These are phyloP conservation scores for Hydraecia micacea DNA, from an alignment of 2,888 invertebrate species.

Conservation along the genomic window DNA sequence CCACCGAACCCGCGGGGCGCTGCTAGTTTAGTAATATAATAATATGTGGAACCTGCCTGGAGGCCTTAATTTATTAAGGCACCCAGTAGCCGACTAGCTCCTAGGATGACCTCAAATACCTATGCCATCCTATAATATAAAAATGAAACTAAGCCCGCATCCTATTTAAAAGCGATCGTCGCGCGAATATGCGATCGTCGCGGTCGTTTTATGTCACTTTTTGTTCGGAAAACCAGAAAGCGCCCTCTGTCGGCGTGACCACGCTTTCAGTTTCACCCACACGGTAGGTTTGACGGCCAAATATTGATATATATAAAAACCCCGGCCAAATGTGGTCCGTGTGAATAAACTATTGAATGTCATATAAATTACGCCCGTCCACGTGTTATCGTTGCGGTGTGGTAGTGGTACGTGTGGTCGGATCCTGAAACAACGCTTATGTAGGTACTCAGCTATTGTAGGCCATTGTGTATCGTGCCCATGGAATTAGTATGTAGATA, in stretches of 20 bases:
- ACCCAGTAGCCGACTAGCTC: background rate
- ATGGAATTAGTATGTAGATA: background rate
- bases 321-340: background rate
- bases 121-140: background rate
- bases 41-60: no score
- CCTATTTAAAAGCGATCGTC: background rate
- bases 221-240: background rate
- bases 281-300: background rate
- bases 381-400: background rate
- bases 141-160: background rate
- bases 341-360: background rate
- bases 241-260: background rate
- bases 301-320: no score
- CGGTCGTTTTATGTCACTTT: background rate
- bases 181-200: no score
- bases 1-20: no score
- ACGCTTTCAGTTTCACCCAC: background rate
- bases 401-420: background rate
- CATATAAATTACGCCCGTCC: background rate
- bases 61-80: background rate
- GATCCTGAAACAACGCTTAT: background rate
- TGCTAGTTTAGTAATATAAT: background rate
- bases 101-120: no score
- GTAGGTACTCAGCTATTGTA: background rate
- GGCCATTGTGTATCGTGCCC: conserved; percentile 5